These are phyloP conservation scores for Drosophila eugracilis DNA, from an alignment of 1,140 invertebrate genomes.

Conservation along the genomic window DNA sequence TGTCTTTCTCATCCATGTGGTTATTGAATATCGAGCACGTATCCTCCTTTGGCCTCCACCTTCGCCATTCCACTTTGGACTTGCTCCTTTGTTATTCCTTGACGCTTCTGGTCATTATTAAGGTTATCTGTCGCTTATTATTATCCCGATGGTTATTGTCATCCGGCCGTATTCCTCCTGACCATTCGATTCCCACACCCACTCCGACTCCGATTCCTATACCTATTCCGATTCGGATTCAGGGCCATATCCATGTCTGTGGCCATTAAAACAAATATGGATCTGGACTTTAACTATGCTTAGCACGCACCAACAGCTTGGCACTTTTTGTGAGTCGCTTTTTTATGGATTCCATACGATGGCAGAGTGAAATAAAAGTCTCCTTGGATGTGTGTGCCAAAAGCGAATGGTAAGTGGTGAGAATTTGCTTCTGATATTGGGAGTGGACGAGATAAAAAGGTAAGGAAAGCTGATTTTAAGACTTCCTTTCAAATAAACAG, in stretches of 20 bases:
- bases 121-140: conserved; percentile 79
- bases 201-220: neutral
- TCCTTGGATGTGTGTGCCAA: neutral
- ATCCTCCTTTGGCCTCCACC: conserved; percentile 6
- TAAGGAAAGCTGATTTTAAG: neutral
- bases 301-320: conserved; percentile 64
- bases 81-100: conserved; percentile 20
- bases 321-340: conserved; percentile 41
- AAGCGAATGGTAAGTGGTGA: neutral
- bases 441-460: too few species aligned
- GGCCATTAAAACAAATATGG: conserved; percentile 73
- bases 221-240: neutral
- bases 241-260: conserved; percentile 27
- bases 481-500: too few species aligned
- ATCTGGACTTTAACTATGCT: conserved; percentile 65
- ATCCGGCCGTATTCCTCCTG: conserved; percentile 8
- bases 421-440: neutral
- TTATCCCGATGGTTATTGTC: conserved; percentile 72
- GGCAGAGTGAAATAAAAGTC: neutral
- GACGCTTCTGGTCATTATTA: conserved; percentile 69
- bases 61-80: neutral
- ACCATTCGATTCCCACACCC: too few species aligned
- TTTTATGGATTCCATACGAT: conserved; percentile 28
- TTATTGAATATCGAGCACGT: conserved; percentile 82
- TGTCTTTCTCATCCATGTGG: conserved; percentile 39